phyloP scores from a whole-genome alignment of 2,797 vertebrate species.

The Lacerta viridis region DNA sequence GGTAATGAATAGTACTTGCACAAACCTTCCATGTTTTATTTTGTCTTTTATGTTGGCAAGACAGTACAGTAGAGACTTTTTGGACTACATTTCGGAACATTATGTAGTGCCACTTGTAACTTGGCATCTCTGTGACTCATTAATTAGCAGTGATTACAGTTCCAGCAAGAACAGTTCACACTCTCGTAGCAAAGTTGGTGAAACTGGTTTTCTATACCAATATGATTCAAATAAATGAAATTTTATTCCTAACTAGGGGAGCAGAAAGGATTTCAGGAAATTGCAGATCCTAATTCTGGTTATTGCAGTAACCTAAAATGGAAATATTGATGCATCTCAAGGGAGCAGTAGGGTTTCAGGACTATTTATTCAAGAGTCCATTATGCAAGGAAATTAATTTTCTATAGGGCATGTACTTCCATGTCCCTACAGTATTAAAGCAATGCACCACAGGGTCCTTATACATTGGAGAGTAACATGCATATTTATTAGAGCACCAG shows the following conservation, averaged over 20 bases:
- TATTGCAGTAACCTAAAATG: neutral
- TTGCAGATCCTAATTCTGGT: constrained; percentile 27
- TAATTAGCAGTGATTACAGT: constrained; percentile 55
- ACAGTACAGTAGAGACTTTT: constrained; percentile 34
- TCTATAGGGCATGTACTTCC: constrained; percentile 16
- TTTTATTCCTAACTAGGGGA: constrained; percentile 60
- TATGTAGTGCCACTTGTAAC: neutral
- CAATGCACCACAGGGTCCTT: neutral
- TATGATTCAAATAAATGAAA: constrained; percentile 20
- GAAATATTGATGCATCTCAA: neutral
- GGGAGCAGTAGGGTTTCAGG: neutral
- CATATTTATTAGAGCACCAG: neutral
- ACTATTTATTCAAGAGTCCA: neutral
- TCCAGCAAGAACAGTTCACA: constrained; percentile 3
- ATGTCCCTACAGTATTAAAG: neutral
- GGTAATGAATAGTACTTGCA: neutral
- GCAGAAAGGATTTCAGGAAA: constrained; percentile 48
- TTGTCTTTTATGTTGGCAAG: constrained; percentile 18
- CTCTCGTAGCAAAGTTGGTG: constrained; percentile 45
- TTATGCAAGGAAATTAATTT: constrained; percentile 27
- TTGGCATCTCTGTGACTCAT: constrained; percentile 31
- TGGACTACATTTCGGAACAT: constrained; percentile 28
- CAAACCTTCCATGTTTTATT: neutral
- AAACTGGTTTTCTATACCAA: constrained; percentile 34
- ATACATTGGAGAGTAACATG: too few species aligned